These are phyloP conservation scores for Himalopsyche tibetana DNA, from an alignment of 2,888 invertebrate genomes.

Conservation along the genomic window DNA sequence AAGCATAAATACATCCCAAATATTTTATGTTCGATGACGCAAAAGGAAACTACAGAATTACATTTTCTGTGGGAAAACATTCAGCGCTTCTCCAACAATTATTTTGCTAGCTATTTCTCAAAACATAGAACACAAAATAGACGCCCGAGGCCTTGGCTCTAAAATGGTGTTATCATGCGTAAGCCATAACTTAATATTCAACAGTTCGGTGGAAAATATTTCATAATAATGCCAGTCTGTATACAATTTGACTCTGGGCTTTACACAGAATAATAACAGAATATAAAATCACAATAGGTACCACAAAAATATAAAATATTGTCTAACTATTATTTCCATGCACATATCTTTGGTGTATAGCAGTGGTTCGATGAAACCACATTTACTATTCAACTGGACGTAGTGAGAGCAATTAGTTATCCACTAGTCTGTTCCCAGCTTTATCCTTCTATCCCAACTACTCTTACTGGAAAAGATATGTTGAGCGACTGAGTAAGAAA, in stretches of 20 bases:
- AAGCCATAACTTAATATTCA: background rate
- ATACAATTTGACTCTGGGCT: background rate
- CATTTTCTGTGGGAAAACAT: background rate
- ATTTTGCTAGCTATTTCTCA: background rate
- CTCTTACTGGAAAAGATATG: no score
- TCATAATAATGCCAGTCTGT: background rate
- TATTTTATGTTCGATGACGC: background rate
- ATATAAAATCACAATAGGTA: no score
- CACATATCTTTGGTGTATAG: no score
- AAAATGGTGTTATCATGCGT: constrained; percentile 9
- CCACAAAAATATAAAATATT: no score
- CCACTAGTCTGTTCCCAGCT: no score
- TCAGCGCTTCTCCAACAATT: background rate
- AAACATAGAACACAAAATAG: background rate
- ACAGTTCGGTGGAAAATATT: background rate
- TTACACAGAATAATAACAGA: no score
- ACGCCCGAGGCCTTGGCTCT: background rate
- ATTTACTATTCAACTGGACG: no score
- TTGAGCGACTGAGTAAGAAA: no score
- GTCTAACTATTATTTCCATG: no score
- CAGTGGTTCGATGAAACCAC: no score
- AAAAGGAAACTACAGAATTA: background rate
- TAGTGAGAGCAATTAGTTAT: no score
- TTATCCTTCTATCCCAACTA: no score
- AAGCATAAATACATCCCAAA: background rate